Evolutionary conservation across 2,888 invertebrate species (phyloP).

Genomic region (Acleris laterana): DNA sequence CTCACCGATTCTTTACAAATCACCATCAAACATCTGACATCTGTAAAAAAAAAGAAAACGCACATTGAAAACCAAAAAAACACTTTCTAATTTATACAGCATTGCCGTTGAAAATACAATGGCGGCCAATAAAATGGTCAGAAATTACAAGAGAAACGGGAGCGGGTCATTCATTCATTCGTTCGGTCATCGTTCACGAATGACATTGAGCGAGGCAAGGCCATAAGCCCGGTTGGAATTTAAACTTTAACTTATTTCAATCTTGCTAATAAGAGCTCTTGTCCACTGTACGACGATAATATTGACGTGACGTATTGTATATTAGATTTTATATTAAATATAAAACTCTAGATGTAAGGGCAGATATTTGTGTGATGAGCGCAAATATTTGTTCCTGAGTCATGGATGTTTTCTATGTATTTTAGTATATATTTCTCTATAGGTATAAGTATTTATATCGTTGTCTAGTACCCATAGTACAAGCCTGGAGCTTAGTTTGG

Average conservation of each 20-base stretch:
- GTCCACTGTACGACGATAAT: neutral
- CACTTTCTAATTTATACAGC: conserved; percentile 35
- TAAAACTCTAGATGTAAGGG: no score
- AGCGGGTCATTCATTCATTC: conserved; percentile 44
- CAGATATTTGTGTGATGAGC: no score
- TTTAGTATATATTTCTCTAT: no score
- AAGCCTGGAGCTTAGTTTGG: no score
- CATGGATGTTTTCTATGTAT: no score
- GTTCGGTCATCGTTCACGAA: conserved; percentile 46
- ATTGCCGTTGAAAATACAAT: conserved; percentile 40
- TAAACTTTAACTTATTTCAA: conserved; percentile 1
- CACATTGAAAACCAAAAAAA: conserved; percentile 32
- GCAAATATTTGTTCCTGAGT: no score
- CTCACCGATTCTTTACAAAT: conserved; percentile 46
- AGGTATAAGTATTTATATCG: no score
- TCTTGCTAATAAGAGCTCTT: neutral
- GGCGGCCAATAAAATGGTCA: conserved; percentile 28
- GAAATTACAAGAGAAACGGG: conserved; percentile 37
- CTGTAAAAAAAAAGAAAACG: conserved; percentile 45
- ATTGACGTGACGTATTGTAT: neutral
- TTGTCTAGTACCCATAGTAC: no score
- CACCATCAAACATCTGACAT: conserved; percentile 43
- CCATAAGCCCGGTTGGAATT: conserved; percentile 34
- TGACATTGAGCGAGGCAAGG: conserved; percentile 51
- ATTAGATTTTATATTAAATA: no score